These are phyloP conservation scores for Cyclopterus lumpus DNA, from an alignment of 2,797 vertebrate genomes.

Conservation along the genomic window DNA sequence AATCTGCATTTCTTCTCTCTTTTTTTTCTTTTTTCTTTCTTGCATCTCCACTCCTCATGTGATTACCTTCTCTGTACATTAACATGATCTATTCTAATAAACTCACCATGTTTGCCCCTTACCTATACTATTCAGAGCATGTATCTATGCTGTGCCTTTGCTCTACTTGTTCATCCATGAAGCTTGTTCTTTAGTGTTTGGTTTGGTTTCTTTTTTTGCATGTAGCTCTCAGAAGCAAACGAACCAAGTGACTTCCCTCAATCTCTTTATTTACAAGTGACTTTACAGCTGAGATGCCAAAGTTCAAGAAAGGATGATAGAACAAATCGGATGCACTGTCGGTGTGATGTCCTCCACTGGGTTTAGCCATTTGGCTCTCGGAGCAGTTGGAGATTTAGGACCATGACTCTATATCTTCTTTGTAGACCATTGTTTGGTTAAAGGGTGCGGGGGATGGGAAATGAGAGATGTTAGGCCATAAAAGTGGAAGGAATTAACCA, in stretches of 20 bases:
- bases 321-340: constrained; percentile 44
- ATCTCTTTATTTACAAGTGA: constrained; percentile 57
- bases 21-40: constrained; percentile 42
- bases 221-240: constrained; percentile 40
- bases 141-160: constrained; percentile 71
- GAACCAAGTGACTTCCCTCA: constrained; percentile 46
- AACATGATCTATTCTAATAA: constrained; percentile 28
- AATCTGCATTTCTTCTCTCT: constrained; percentile 63
- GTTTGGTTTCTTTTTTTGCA: constrained; percentile 53
- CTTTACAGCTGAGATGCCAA: constrained; percentile 79
- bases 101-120: constrained; percentile 13
- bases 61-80: constrained; percentile 31
- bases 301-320: constrained; percentile 62
- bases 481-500: constrained; percentile 34
- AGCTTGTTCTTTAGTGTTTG: constrained; percentile 44
- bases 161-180: constrained; percentile 56
- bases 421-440: constrained; percentile 31
- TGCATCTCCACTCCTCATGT: constrained; percentile 24
- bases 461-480: constrained; percentile 17
- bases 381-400: constrained; percentile 50
- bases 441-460: constrained; percentile 31
- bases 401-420: constrained; percentile 46
- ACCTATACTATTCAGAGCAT: constrained; percentile 46
- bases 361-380: constrained; percentile 43
- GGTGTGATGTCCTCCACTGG: constrained; percentile 58